Evolutionary conservation across 2,888 invertebrate genomes (phyloP), one percentile per base, ranked within the genome.

Genomic region (Elaeidobius kamerunicus): DNA sequence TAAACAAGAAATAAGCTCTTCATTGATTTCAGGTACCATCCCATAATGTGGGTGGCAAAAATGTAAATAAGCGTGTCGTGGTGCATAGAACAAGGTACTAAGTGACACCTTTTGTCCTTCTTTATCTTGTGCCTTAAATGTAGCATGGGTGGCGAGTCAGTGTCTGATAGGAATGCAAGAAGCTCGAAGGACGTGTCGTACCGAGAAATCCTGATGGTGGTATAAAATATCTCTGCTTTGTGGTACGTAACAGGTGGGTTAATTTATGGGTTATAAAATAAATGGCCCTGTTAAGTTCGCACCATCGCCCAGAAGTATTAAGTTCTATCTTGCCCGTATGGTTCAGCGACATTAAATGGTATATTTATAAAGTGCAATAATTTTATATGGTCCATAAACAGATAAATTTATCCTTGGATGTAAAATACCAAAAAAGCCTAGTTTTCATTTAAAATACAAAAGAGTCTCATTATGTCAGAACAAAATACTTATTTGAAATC

Each of bases 101-200:
- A 51, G 36, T 36, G 32, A 38, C 50, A 44, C 38, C 38, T 45
- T 51, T 51, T 51, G 28, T 51, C 51, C 40, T 30, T 30, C 32
- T 30, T 30, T 44, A 39, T 43, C 39, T 39, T 30, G 30, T 11
- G 30, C 32, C 39, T 38, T 51, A 51, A 45, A 42, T 32, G n/a
- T 32, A 34, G 34, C 23, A 51, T 44, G 51, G 51, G 51, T 51
- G 51, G 51, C 44, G 19, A 35, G 18, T 38, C 19, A 36, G 14
- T 45, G 39, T 17, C 38, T 40, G 28, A 40, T 20, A 44, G 39
- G 43, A 50, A 50, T 43, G 43, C 28, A 23, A 42, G 23, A 12
- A 44, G 39, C 51, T 19, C 44, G 40, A 51, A 38, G 32, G 50
- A 44, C 35, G 51, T 51, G 51, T 51, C 19, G 27, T 51, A 51